Percentiles rank a stretch among this genome's conserved stretches.
These are phyloP conservation scores for Linurgus olivaceus DNA, from an alignment of 2,797 vertebrate genomes.

Conservation along the genomic window DNA sequence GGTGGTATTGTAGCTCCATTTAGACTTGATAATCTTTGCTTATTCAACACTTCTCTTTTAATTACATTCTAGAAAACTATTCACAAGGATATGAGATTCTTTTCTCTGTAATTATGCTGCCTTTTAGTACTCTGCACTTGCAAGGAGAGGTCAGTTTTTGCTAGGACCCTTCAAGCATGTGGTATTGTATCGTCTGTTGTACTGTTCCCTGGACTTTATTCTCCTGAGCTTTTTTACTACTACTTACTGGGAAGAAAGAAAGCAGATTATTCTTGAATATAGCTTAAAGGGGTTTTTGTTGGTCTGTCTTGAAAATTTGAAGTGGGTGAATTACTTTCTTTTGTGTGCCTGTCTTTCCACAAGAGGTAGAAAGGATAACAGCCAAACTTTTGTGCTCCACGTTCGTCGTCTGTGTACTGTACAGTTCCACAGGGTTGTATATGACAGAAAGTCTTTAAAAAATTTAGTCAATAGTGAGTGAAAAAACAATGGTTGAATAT, in stretches of 20 bases:
- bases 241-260: not conserved
- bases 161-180: not conserved
- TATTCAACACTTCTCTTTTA: slow-evolving; percentile 53
- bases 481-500: not conserved
- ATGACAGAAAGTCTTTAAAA: not conserved
- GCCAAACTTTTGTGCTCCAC: not conserved
- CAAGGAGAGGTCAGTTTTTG: slow-evolving; percentile 19
- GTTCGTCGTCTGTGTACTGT: not conserved
- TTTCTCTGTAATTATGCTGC: slow-evolving; percentile 7
- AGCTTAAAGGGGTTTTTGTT: not conserved
- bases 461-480: not conserved
- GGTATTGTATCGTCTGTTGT: not conserved
- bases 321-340: not conserved
- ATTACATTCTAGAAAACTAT: slow-evolving; percentile 50
- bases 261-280: not conserved
- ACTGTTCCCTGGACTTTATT: not conserved
- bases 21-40: slow-evolving; percentile 59
- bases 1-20: slow-evolving; percentile 47
- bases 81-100: not conserved
- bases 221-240: not conserved
- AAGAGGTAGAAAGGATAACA: not conserved
- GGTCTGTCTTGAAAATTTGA: not conserved
- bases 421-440: not conserved
- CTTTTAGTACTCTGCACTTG: not conserved
- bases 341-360: not conserved